Base-by-base conservation (phyloP, 1,140 invertebrate species). In the Caenorhabditis brenneri region DNA sequence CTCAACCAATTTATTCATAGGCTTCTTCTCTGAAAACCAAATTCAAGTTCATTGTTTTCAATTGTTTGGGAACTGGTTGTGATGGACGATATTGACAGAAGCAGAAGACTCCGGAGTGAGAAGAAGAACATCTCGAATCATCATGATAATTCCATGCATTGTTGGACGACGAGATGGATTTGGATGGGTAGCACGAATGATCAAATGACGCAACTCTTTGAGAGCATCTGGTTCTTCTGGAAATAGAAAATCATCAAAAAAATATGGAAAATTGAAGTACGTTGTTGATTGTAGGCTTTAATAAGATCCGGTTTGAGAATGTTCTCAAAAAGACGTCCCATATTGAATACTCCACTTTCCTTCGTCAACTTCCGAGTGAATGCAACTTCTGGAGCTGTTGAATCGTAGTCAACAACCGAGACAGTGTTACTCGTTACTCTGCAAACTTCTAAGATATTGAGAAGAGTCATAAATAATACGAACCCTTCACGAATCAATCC, bases 271-370 rank as follows among this genome's bases (percentile, higher is more conserved):
- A 58, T 10, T 19, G 16, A 19, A 27, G 16, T 24, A 27, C 31
- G 22, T 36, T 65, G 10, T 24, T 74, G 36, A 7, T 24, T 74
- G 22, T 74, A 74, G 1, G 36, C 33, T 24, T 74, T 42, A 9
- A 74, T 10, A 5, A 74, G 19, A 42, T 74, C 65, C 7, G 65
- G 36, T 19, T 74, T 46, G 6, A 74, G 65, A 42, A 74, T 74
- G 22, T 74, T 33, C 22, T 74, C 65, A 15, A 74, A 74, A 10
- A 74, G 65, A 74, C 65, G 65, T 24, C 65, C 65, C 36, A 74
- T 36, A 74, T 39, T 74, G 65, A 74, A 74, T 12, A 74, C 65
- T 39, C 65, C 65, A 19, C 65, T 74, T 46, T 74, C 65, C 15
- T 74, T 74, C 2, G 65, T 42, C 19, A 74, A n/a, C 24, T 74